Evolutionary conservation across 1,140 invertebrate genomes (phyloP), one percentile per base, ranked within the genome.

Genomic region (Drosophila triauraria): DNA sequence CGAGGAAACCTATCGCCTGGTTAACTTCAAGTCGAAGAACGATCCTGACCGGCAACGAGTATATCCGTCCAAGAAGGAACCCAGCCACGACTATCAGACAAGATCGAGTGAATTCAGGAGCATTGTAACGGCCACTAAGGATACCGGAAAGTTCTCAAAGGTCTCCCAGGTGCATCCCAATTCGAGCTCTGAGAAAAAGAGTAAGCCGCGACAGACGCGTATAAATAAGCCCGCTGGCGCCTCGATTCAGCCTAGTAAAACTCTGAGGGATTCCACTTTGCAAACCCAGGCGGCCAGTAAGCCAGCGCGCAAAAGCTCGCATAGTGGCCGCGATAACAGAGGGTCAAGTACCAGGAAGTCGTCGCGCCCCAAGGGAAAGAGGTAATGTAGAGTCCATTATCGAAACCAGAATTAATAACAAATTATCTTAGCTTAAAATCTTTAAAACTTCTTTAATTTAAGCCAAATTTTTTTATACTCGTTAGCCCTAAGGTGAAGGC

Each of bases 1-100:
- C 10, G 96, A 96, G 85, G 96, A 97, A 93, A 96, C 96, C 3
- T 97, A 95, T 90, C 95, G 94, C 80, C 94, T 96, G 35, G 91
- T 94, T 25, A 94, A 94, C 75, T 83, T 94, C 32, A 93, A 93
- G 78, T 93, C 93, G 0, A 88, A 85, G n/a, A 30, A 57, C 13
- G 78, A 81, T 0, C 20, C 67, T 3, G 90, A 91, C 12, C 58
- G 82, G 6, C 75, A 82, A 13, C 51, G 72, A 44, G 50, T 53
- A 4, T 75, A 78, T 48, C 62, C 38, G 9, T 72, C 85, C 3
- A 90, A 78, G 35, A 80, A 82, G 10, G 82, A 82, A 13, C 81
- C 61, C 91, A 57, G 82, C 93, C 78, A 80, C n/a, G 71, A 64
- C 23, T 71, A 68, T 35, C 78, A 87, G 3, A 53, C 72, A 13